Evolutionary conservation across 2,797 vertebrate species (phyloP).

Genomic region (Paguma larvata): DNA sequence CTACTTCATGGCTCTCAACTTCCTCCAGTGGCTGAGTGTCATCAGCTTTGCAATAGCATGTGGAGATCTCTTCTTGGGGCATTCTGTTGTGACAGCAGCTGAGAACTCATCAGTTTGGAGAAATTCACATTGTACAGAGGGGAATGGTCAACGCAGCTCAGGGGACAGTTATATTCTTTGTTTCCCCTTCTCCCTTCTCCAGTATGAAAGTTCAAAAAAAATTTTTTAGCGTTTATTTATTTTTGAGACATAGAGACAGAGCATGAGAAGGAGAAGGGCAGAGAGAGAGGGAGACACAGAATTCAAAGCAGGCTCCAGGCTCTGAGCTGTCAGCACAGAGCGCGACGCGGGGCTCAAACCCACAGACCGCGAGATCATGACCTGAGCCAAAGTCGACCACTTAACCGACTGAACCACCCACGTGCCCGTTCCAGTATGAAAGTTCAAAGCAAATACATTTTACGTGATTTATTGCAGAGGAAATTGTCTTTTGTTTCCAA

Average conservation of each 20-base stretch:
- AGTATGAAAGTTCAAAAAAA: background rate
- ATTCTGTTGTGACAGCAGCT: constrained; percentile 27
- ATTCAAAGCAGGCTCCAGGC: no score
- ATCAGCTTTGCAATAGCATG: background rate
- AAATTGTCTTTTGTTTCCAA: background rate
- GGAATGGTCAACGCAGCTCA: background rate
- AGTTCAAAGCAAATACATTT: constrained; percentile 4
- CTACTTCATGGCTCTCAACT: background rate
- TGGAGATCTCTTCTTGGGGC: background rate
- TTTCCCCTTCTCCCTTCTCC: background rate
- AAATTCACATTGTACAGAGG: constrained; percentile 65
- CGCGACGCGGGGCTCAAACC: no score
- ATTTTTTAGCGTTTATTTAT: no score
- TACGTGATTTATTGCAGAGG: background rate
- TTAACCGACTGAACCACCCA: no score
- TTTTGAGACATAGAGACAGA: no score
- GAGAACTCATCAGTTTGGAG: constrained; percentile 32
- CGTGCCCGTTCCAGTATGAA: background rate
- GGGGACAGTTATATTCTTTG: background rate
- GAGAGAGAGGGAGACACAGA: no score
- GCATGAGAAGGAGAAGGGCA: no score
- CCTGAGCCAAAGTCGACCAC: no score
- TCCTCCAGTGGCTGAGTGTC: background rate
- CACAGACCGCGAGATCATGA: no score
- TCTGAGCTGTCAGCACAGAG: no score